Base-by-base conservation (phyloP, 2,113 vertebrate species). In the Atrichornis clamosus region DNA sequence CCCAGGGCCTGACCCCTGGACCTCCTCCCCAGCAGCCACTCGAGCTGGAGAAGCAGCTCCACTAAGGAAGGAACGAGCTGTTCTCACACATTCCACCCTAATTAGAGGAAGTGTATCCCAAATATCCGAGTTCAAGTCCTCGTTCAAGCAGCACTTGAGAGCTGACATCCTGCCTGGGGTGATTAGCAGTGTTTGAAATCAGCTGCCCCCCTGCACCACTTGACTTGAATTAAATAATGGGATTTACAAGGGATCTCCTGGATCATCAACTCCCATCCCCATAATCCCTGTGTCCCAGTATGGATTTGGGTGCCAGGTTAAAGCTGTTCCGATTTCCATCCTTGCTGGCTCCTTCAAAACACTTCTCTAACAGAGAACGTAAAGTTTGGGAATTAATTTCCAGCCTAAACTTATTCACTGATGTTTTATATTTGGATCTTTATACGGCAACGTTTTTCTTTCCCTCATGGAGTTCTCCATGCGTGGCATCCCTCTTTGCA, bases 21-120 rank as follows among this genome's bases (percentile, higher is more conserved):
- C 37, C 33, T 56, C 59, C 65, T 47, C 33, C 60, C 53, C 35
- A 30, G 73, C 47, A 23, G 63, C 59, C 64, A 22, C 62, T 58
- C 0, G 4, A 84, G 73, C 35, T 53, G 26, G 58, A 69, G 85
- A n/a, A 75, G 46, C 1, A 47, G 37, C 47, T 80, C 60, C 28
- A 1, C 10, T 32, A 41, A 42, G 8, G 18, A 14, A 78, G 15
- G 15, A 56, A 27, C 64, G 6, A 0, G 1, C 55, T 64, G 37
- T 39, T 55, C 77, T 18, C 69, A 18, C 13, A 14, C 13, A 53
- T 32, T 53, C 62, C 2, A 1, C 37, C 50, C 60, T 14, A 9
- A 81, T 9, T 53, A 58, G 46, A 50, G 77, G 44, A 73, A 89
- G 7, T 1, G 6, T 20, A 69, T 42, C 93, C 82, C 85, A 64